Evolutionary conservation across 2,888 invertebrate genomes (phyloP).

Genomic region (Macaria liturata): DNA sequence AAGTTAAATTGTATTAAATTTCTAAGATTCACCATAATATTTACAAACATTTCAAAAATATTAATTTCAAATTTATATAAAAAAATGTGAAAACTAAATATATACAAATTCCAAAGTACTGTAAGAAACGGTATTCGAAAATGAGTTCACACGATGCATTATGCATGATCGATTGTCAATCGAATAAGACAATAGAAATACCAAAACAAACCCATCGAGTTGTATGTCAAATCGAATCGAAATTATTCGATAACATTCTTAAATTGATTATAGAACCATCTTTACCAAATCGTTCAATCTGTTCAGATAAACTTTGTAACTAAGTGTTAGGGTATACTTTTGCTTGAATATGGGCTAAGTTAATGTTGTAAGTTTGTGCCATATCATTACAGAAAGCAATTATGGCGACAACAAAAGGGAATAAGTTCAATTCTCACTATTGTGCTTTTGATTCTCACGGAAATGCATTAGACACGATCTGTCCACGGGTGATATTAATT

Average conservation of each 20-base stretch:
- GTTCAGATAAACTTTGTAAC: no score
- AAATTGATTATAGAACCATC: constrained; percentile 17
- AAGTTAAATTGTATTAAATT: no score
- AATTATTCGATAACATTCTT: constrained; percentile 22
- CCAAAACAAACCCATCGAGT: constrained; percentile 15
- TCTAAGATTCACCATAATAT: no score
- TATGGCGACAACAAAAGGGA: constrained; percentile 19
- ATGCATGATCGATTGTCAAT: constrained; percentile 11
- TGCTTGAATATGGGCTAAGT: no score
- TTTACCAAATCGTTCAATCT: no score
- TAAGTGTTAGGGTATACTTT: no score
- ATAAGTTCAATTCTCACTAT: constrained; percentile 39
- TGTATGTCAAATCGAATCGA: constrained; percentile 12
- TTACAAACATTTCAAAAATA: no score
- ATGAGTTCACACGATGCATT: neutral
- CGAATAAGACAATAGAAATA: constrained; percentile 21
- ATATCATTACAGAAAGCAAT: constrained; percentile 24
- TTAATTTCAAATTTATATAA: no score
- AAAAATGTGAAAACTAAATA: no score
- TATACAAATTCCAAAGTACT: no score
- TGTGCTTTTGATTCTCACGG: constrained; percentile 46
- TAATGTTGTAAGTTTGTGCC: neutral
- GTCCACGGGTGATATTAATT: constrained; percentile 1
- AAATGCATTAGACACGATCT: constrained; percentile 40
- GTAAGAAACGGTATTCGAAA: no score